Percentiles rank a stretch among this genome's conserved stretches.
phyloP scores from a whole-genome alignment of 2,113 vertebrate species.

The Cyphomyrus plagiostoma region DNA sequence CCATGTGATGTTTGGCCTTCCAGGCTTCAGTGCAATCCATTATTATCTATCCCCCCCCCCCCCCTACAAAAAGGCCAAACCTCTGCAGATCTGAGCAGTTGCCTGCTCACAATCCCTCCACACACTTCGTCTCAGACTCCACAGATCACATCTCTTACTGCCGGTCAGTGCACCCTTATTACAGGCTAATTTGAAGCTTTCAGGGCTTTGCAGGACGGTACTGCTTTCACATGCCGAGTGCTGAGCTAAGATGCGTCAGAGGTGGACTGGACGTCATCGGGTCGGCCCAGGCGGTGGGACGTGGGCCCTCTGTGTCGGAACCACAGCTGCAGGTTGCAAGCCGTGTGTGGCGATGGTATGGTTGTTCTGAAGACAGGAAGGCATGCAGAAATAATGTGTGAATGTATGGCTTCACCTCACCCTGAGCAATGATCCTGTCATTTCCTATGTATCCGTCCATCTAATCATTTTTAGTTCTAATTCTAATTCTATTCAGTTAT shows the following conservation, averaged over 20 bases:
- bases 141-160: background rate
- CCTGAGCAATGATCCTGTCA: background rate
- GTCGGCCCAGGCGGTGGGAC: background rate
- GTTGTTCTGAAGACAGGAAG: background rate
- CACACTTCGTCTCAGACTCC: background rate
- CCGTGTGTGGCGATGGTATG: background rate
- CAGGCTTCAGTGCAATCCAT: background rate
- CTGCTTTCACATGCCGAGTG: background rate
- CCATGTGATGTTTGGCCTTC: background rate
- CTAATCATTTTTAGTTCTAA: background rate
- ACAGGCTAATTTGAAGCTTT: background rate
- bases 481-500: background rate
- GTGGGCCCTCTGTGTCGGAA: background rate
- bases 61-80: background rate
- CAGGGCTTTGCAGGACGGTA: background rate
- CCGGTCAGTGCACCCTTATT: background rate
- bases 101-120: background rate
- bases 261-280: background rate
- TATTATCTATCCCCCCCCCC: background rate
- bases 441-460: background rate
- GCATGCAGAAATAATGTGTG: background rate
- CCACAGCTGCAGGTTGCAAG: background rate
- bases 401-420: background rate
- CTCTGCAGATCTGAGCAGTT: background rate
- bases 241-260: background rate